Base-by-base conservation (phyloP, 2,797 vertebrate genomes). In the Enoplosus armatus region DNA sequence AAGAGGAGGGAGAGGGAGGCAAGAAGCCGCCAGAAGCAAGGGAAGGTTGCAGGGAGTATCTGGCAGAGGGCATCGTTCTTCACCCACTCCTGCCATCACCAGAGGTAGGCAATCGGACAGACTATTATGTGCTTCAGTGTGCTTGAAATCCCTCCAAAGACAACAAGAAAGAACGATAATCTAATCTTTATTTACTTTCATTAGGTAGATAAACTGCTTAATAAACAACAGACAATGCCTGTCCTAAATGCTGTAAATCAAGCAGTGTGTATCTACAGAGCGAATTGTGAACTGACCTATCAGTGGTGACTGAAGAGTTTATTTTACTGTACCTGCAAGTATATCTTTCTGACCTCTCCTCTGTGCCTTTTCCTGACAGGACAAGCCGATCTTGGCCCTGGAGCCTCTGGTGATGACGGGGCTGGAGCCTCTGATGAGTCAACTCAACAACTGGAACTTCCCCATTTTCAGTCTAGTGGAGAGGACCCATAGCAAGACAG, bases 381-480 rank as follows among this genome's bases (percentile, higher is more conserved):
- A 97, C 63, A 97, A 97, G 65, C 94, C 96, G 1, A 39, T 96
- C 82, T 84, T 96, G 84, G 96, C 95, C 43, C 94, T 90, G 0
- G 97, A 98, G 80, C 95, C 96, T 54, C 89, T 97, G 63, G 87
- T 96, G 85, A 96, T 97, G 94, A 94, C 96, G 33, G 96, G 93
- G 16, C 91, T 98, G 88, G 97, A 98, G 75, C 92, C 95, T 29
- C 87, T 98, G 68, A 96, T 98, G 96, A 95, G 92, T 81, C 96
- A 99, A 75, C 92, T 99, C 83, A 97, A 97, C 95, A 98, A 93
- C 60, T 99, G 98, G 98, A 99, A 99, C 93, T 99, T 99, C 86
- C 98, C 98, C 12, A 98, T 99, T 93, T 99, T 99, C 90, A 97
- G 95, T 89, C 95, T 99, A 70, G 95, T 99, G 92, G 98, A 99